Evolutionary conservation across 37 sponge, comb jelly and placozoan species (phyloP).

Genomic region (Bolinopsis microptera): DNA sequence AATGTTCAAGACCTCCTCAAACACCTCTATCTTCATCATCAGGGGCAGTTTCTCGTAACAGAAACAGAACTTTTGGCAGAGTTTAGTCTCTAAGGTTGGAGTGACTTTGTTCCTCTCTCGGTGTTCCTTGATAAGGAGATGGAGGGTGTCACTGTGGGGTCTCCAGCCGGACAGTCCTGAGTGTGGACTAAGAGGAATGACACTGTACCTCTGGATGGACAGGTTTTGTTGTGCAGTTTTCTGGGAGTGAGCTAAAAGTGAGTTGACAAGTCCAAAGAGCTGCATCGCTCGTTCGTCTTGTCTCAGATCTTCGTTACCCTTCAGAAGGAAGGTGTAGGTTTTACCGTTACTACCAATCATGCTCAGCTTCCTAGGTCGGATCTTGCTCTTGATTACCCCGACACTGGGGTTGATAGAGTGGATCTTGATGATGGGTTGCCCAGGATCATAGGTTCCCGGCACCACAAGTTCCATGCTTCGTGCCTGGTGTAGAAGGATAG

Average conservation of each 20-base stretch:
- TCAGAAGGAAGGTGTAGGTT: conserved; percentile 93
- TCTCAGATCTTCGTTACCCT: conserved; percentile 95
- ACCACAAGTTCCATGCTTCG: conserved; percentile 89
- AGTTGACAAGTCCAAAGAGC: conserved; percentile 97
- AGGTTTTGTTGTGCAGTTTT: conserved; percentile 92
- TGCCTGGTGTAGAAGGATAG: conserved; percentile 77
- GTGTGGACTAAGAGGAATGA: conserved; percentile 94
- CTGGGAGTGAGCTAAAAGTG: conserved; percentile 83
- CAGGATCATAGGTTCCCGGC: conserved; percentile 93
- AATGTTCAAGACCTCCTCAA: conserved; percentile 86
- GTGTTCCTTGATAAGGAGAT: conserved; percentile 94
- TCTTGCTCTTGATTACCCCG: conserved; percentile 94
- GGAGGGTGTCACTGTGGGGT: conserved; percentile 97
- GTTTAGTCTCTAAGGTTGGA: conserved; percentile 89
- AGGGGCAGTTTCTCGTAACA: conserved; percentile 94
- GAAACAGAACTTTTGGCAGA: conserved; percentile 81
- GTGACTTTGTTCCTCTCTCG: conserved; percentile 92
- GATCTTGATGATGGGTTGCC: conserved; percentile 83
- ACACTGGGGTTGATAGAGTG: conserved; percentile 78
- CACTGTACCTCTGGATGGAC: conserved; percentile 90
- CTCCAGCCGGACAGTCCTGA: conserved; percentile 99
- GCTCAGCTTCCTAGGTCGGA: conserved; percentile 90
- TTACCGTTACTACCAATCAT: conserved; percentile 92
- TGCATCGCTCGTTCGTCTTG: conserved; percentile 99
- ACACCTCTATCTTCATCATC: conserved; percentile 98